Evolutionary conservation across 2,888 invertebrate genomes (phyloP), one percentile per base, ranked within the genome.

Genomic region (Luperina testacea): DNA sequence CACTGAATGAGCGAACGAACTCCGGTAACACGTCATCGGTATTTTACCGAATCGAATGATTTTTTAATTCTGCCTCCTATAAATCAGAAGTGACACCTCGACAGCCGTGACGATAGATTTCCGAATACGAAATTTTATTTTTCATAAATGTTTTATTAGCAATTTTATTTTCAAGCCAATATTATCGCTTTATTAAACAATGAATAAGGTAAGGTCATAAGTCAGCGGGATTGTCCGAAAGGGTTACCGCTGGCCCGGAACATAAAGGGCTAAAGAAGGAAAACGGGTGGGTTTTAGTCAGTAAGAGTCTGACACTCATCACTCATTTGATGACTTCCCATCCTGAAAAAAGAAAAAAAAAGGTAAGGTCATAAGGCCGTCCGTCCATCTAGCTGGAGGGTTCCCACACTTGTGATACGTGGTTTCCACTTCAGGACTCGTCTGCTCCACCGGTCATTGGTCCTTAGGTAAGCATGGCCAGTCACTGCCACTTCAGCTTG

Each of bases 31-130:
- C 77, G 72, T 80, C 80, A 87, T 81, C 83, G 85, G 68, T 78
- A 79, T 85, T 80, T 75, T 77, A 80, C 81, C 77, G 79, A 80
- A 85, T 78, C 63, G 82, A 85, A 78, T 83, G 83, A 80, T 89
- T 88, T 88, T 87, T 90, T 90, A 80, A 88, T 85, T 82, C 79
- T 71, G 77, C 72, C 59, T 63, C 65, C 84, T 72, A 88, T 90
- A 87, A 88, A 90, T 90, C 88, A 85, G 53, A 76, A 32, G 67
- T 75, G 83, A 84, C 85, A 84, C 72, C 65, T 80, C 71, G 82
- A 85, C 87, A 85, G 77, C 57, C 79, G 51, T 84, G 82, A 83
- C 84, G 83, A 85, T 83, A 74, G 87, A 83, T 83, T 88, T 80
- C 57, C 32, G 72, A 79, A 82, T 75, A 38, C 73, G 63, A 83